phyloP scores from a whole-genome alignment of 2,797 vertebrate species.

The Malurus splendens region DNA sequence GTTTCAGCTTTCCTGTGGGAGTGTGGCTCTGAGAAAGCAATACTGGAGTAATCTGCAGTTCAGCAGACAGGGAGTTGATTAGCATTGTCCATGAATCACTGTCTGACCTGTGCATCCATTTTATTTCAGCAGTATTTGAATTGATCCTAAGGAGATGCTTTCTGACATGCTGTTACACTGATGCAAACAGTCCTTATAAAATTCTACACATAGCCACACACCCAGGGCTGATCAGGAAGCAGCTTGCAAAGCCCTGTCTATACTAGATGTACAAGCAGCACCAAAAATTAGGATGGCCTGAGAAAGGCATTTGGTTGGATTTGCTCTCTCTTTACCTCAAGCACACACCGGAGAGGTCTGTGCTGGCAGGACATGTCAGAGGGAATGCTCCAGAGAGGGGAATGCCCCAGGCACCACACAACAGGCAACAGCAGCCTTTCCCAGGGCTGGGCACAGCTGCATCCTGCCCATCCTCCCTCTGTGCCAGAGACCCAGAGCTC shows the following conservation, averaged over 20 bases:
- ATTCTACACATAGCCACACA: neutral
- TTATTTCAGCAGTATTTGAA: neutral
- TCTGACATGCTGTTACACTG: neutral
- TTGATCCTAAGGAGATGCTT: neutral
- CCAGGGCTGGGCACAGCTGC: neutral
- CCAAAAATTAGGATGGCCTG: neutral
- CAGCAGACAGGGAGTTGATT: neutral
- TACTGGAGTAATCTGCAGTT: neutral
- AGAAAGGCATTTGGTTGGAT: neutral
- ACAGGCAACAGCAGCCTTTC: neutral
- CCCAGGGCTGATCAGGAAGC: neutral
- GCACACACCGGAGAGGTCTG: neutral
- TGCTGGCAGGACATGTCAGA: neutral
- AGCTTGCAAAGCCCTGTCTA: neutral
- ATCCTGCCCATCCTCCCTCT: neutral
- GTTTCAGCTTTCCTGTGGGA: neutral
- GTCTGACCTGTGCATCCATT: neutral
- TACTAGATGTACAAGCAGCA: neutral
- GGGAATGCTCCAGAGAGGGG: neutral
- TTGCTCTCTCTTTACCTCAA: neutral
- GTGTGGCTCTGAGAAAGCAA: neutral
- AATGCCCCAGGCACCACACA: neutral
- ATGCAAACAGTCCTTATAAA: neutral
- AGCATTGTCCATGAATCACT: neutral
- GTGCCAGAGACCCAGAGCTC: neutral